Percentiles rank a stretch among this genome's conserved stretches.
These are phyloP conservation scores for Balaeniceps rex DNA, from an alignment of 2,113 vertebrate genomes.

Conservation along the genomic window DNA sequence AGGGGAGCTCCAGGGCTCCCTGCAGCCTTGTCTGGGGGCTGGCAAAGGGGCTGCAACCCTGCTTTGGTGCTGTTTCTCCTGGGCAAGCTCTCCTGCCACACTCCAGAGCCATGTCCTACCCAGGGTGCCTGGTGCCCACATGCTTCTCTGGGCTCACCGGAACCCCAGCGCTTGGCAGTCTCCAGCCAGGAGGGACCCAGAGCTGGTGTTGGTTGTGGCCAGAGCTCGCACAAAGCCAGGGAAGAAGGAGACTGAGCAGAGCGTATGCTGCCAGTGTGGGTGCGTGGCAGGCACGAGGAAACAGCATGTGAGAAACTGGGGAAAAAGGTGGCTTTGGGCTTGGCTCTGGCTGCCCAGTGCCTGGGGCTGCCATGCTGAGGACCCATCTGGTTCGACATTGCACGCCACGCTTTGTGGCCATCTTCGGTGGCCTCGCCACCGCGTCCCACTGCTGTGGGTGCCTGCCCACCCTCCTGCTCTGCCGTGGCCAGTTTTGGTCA, in stretches of 20 bases:
- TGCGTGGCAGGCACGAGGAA: neutral
- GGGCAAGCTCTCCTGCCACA: neutral
- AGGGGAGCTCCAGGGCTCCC: neutral
- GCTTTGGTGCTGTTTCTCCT: neutral
- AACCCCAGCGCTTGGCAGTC: fast-evolving
- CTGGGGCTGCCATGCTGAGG: neutral
- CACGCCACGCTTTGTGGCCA: fast-evolving
- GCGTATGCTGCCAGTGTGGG: neutral
- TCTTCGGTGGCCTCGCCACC: neutral
- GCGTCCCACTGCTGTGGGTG: neutral
- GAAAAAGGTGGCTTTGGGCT: neutral
- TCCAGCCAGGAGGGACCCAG: neutral
- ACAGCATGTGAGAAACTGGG: neutral
- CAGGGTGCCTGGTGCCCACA: neutral
- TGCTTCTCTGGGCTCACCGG: fast-evolving
- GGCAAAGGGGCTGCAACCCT: neutral
- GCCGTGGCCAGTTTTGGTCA: neutral
- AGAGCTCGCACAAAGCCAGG: neutral
- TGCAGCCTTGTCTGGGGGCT: neutral
- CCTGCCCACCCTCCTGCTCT: neutral
- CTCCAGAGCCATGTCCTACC: neutral
- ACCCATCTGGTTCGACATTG: neutral
- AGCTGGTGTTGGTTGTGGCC: neutral
- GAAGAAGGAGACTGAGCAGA: neutral
- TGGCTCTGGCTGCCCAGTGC: neutral